Evolutionary conservation across 2,888 invertebrate species (phyloP), one percentile per base, ranked within the genome.

Genomic region (Apodemia duryi): DNA sequence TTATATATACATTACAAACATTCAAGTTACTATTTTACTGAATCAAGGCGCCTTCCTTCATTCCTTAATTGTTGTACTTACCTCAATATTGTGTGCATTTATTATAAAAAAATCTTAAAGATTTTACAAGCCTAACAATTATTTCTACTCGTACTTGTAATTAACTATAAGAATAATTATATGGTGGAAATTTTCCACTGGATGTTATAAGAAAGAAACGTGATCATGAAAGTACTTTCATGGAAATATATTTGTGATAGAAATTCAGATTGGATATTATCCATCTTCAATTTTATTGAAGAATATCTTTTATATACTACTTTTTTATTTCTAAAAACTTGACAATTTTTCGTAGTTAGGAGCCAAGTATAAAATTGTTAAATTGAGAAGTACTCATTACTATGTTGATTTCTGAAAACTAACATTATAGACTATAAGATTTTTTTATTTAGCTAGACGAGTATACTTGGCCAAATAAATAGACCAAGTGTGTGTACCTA

Each of bases 191-290:
- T 54, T 4, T 28, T 6, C 6, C 28, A 54, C 29, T 32, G 28
- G 29, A 54, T 28, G 11, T 5, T 57, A 29, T 29, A 32, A 6
- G 57, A 11, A 13, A 46, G 57, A 11, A 13, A 46, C 5, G 13
- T 57, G 57, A 57, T 57, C 32, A 32, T 57, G 57, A 57, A 57
- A 57, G 10, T 57, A 13, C 28, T 32, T 29, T 46, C 46, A 54
- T 57, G 29, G 13, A 57, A 32, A 54, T 54, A 54, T 54, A 29
- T 54, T 29, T 54, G 43, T 43, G 43, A 43, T 54, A 29, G 54
- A 54, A 29, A 29, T 54, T 29, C 10, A 52, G 21, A 52, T 52
- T 10, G 28, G 54, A 57, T 57, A 57, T 57, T 46, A 46, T 46
- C 13, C 46, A 46, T 13, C 46, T 46, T 46, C 46, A 46, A 46